Percentiles rank a stretch among this genome's conserved stretches.
These are phyloP conservation scores for Odontomachus brunneus DNA, from an alignment of 1,140 invertebrate species.

Conservation along the genomic window DNA sequence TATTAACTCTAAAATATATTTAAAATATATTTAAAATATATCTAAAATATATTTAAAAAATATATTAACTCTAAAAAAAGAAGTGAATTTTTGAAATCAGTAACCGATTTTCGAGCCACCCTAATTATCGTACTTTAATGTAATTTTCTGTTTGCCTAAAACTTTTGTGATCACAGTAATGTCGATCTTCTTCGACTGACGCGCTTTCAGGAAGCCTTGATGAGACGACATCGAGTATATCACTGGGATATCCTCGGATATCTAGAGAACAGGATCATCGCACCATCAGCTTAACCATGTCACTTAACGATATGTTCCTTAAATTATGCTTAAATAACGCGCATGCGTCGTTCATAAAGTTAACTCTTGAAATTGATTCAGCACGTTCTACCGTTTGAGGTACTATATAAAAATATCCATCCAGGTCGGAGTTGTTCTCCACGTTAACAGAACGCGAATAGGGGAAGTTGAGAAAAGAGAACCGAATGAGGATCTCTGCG, in stretches of 20 bases:
- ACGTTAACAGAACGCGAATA: conserved; percentile 72
- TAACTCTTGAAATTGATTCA: conserved; percentile 24
- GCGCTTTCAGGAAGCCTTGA: conserved; percentile 75
- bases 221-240: conserved; percentile 73
- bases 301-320: not conserved
- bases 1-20: too few species aligned
- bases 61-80: too few species aligned
- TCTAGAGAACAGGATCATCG: conserved; percentile 59
- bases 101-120: too few species aligned
- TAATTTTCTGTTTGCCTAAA: conserved; percentile 70
- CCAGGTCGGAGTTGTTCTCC: conserved; percentile 75
- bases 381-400: conserved; percentile 74
- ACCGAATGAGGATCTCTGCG: conserved; percentile 70
- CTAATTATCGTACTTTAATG: conserved; percentile 44
- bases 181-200: conserved; percentile 67
- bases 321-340: not conserved
- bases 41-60: too few species aligned
- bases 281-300: not conserved
- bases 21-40: too few species aligned
- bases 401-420: conserved; percentile 78
- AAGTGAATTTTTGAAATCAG: too few species aligned
- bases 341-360: not conserved
- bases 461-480: conserved; percentile 78
- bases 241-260: conserved; percentile 43
- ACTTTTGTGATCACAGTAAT: conserved; percentile 73